A percentile compares a stretch with the other conserved stretches of the same genome.
phyloP scores from a whole-genome alignment of 2,797 vertebrate species.

The Champsocephalus gunnari region DNA sequence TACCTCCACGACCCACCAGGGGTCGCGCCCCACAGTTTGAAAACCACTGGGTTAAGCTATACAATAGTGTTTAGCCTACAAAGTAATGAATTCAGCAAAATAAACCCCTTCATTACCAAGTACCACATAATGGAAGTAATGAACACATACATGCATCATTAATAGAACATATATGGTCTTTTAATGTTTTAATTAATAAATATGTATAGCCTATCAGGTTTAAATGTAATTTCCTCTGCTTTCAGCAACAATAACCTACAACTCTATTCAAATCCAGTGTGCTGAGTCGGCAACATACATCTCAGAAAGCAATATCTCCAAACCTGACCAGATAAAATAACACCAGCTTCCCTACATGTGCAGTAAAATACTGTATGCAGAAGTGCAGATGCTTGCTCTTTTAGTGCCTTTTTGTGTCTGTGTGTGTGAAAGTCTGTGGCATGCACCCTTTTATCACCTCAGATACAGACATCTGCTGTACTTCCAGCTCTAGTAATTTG shows the following conservation, averaged over 20 bases:
- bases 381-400: background rate
- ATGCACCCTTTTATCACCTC: slow-evolving; percentile 69
- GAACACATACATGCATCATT: too few species aligned
- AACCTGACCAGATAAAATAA: slow-evolving; percentile 6
- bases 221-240: slow-evolving; percentile 1
- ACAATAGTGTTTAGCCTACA: too few species aligned
- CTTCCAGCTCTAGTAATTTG: slow-evolving; percentile 58
- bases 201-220: background rate
- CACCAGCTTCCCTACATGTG: background rate
- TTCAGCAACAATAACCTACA: background rate
- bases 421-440: slow-evolving; percentile 21
- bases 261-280: background rate
- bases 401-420: slow-evolving; percentile 4
- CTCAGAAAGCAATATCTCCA: slow-evolving; percentile 1
- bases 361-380: background rate
- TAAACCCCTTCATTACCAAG: too few species aligned
- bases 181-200: background rate
- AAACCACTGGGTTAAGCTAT: too few species aligned
- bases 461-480: slow-evolving; percentile 63
- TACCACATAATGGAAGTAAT: too few species aligned
- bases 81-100: too few species aligned
- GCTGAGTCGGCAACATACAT: background rate
- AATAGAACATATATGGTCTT: too few species aligned
- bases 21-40: too few species aligned
- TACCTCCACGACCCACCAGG: too few species aligned